phyloP scores from a whole-genome alignment of 1,140 invertebrate genomes.

The Neelides sp. region DNA sequence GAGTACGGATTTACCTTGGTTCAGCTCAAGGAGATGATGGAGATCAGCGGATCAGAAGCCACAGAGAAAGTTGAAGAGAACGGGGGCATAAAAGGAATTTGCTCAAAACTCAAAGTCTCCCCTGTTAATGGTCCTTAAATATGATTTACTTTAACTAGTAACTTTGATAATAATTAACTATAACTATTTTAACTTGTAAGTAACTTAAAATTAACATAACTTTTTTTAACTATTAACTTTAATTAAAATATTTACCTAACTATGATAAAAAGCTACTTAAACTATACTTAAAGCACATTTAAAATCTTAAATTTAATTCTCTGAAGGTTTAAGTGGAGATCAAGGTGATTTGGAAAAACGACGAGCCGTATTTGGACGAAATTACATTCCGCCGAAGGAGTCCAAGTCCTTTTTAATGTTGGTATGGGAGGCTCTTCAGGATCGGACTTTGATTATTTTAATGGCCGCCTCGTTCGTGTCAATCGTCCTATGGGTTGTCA shows the following conservation, averaged over 20 bases:
- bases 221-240: not conserved
- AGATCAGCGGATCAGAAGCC: constrained; percentile 44
- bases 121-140: constrained; percentile 43
- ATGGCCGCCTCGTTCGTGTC: constrained; percentile 42
- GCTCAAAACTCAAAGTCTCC: constrained; percentile 45
- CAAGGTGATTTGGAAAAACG: constrained; percentile 43
- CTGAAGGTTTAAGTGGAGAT: constrained; percentile 43
- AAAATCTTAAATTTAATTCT: constrained; percentile 5
- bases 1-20: too few species aligned
- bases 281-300: not conserved
- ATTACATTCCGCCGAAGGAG: constrained; percentile 54
- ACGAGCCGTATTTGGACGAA: constrained; percentile 46
- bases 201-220: not conserved
- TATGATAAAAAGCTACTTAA: not conserved
- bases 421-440: constrained; percentile 57
- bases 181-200: not conserved
- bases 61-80: constrained; percentile 41
- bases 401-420: constrained; percentile 53
- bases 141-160: not conserved
- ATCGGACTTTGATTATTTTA: constrained; percentile 54
- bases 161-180: not conserved
- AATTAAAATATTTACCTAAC: not conserved
- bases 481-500: constrained; percentile 40
- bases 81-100: constrained; percentile 44
- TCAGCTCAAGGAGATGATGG: constrained; percentile 49